Conservation (phyloP, 2,797 vertebrate species). For the Menidia menidia region DNA sequence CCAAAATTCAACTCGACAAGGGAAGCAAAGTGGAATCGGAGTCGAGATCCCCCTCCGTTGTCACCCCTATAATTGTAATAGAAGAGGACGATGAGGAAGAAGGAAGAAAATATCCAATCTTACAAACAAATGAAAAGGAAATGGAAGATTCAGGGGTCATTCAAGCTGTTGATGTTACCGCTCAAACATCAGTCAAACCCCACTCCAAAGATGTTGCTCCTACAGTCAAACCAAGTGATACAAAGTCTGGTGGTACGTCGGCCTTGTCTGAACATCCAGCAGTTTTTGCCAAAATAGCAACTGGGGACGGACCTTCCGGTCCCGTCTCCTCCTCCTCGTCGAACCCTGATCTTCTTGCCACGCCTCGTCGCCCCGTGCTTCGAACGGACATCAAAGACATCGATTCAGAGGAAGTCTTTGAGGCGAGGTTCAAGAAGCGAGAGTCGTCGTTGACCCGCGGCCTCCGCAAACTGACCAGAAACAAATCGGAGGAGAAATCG, state of each 20-base stretch:
- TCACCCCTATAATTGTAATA: slow-evolving; percentile 70
- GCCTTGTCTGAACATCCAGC: slow-evolving; percentile 75
- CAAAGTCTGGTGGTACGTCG: slow-evolving; percentile 25
- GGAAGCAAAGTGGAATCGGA: slow-evolving; percentile 37
- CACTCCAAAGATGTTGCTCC: slow-evolving; percentile 12
- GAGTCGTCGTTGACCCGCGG: slow-evolving; percentile 91
- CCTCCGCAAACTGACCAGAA: slow-evolving; percentile 87
- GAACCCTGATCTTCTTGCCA: slow-evolving; percentile 38
- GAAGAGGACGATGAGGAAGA: slow-evolving; percentile 61
- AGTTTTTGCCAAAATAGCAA: slow-evolving; percentile 81
- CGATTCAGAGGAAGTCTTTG: slow-evolving; percentile 93
- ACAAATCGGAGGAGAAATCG: slow-evolving; percentile 90
- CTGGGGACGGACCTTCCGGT: slow-evolving; percentile 38
- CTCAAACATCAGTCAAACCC: slow-evolving; percentile 16
- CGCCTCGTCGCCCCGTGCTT: slow-evolving; percentile 57
- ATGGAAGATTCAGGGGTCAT: slow-evolving; percentile 69
- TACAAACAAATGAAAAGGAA: slow-evolving; percentile 34
- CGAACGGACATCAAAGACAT: slow-evolving; percentile 89
- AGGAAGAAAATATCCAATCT: slow-evolving; percentile 39
- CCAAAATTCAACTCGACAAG: slow-evolving; percentile 49
- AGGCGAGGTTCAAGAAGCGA: slow-evolving; percentile 92
- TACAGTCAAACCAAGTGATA: slow-evolving; percentile 6
- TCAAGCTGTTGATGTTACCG: slow-evolving; percentile 58
- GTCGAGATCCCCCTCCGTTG: slow-evolving; percentile 40
- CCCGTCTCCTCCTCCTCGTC: slow-evolving; percentile 40